Percentiles rank a stretch among this genome's conserved stretches.
Evolutionary conservation across 2,797 vertebrate genomes (phyloP).

Genomic region (Hypotaenidia philippensis): DNA sequence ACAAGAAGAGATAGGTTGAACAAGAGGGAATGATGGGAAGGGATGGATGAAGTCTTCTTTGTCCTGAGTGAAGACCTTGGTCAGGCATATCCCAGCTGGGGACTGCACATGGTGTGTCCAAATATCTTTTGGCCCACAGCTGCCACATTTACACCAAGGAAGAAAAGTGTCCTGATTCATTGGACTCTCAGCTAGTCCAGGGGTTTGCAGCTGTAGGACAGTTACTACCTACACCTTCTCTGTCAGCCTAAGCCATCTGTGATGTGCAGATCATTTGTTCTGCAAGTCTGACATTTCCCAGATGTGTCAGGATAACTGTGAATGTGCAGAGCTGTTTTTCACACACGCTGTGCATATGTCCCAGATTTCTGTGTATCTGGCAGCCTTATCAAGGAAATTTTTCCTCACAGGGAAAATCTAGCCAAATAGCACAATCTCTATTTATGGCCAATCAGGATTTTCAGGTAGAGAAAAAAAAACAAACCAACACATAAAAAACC

Average conservation of each 20-base stretch:
- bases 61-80: neutral
- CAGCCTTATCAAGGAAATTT: neutral
- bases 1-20: neutral
- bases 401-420: neutral
- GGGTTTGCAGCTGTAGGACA: neutral
- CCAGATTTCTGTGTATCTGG: neutral
- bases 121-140: neutral
- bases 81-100: rapidly evolving
- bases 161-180: rapidly evolving
- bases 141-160: neutral
- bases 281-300: neutral
- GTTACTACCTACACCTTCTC: neutral
- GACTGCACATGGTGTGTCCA: neutral
- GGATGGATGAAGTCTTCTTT: neutral
- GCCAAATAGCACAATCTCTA: neutral
- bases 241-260: neutral
- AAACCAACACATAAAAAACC: too few species aligned
- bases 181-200: neutral
- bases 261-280: neutral
- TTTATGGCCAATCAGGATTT: neutral
- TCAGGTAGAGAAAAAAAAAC: neutral
- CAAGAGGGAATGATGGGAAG: neutral
- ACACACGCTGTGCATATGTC: neutral
- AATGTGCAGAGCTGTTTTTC: neutral
- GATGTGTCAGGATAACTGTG: neutral